These are phyloP conservation scores for Ormia ochracea DNA, from an alignment of 2,888 invertebrate genomes.

Conservation along the genomic window DNA sequence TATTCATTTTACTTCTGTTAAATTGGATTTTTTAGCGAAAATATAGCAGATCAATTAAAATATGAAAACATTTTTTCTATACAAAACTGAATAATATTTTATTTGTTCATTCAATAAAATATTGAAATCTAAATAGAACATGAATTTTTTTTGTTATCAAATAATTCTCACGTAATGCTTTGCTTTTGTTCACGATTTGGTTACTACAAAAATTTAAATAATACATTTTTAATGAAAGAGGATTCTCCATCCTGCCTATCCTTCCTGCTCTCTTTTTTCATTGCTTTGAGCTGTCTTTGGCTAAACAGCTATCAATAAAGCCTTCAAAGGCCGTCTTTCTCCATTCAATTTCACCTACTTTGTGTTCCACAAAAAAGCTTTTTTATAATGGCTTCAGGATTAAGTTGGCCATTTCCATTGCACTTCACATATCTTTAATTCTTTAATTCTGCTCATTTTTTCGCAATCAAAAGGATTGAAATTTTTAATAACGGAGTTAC, in stretches of 20 bases:
- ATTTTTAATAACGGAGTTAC: conserved; percentile 55
- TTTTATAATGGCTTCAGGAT: conserved; percentile 62
- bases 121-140: not conserved
- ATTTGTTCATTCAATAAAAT: not conserved
- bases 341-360: conserved; percentile 61
- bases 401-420: conserved; percentile 64
- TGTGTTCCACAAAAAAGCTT: conserved; percentile 41
- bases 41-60: not conserved
- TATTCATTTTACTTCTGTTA: conserved; percentile 18
- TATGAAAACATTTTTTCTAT: not conserved
- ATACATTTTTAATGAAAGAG: conserved; percentile 61
- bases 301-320: conserved; percentile 65
- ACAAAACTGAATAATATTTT: not conserved
- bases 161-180: not conserved
- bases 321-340: conserved; percentile 62
- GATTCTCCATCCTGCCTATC: conserved; percentile 60
- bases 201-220: conserved; percentile 59
- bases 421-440: conserved; percentile 65
- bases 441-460: conserved; percentile 63
- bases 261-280: conserved; percentile 66
- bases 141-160: not conserved
- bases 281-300: conserved; percentile 55
- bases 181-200: conserved; percentile 21
- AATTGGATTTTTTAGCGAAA: conserved; percentile 21
- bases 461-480: conserved; percentile 68